A percentile compares a stretch with the other conserved stretches of the same genome.
phyloP scores from a whole-genome alignment of 2,113 vertebrate species.

The Bos taurus region ARS-UCD2.0 NC_037354.1:7691501-7692000 shows the following conservation, averaged over 20 bases:
- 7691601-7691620: neutral
- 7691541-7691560: neutral
- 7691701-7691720: neutral
- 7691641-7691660: neutral
- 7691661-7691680: accelerated
- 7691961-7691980: neutral
- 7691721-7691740: neutral
- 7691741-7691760: neutral
- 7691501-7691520: neutral
- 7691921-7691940: neutral
- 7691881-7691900: neutral
- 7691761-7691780: neutral
- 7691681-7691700: accelerated
- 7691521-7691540: neutral
- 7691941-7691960: neutral
- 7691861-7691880: neutral
- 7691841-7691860: neutral
- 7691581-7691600: neutral
- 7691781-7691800: neutral
- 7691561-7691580: neutral
- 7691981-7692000: neutral
- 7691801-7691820: neutral
- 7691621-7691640: neutral
- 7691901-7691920: neutral
- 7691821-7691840: neutral